phyloP scores from a whole-genome alignment of 2,888 invertebrate species.

The Ophion ventricosus region DNA sequence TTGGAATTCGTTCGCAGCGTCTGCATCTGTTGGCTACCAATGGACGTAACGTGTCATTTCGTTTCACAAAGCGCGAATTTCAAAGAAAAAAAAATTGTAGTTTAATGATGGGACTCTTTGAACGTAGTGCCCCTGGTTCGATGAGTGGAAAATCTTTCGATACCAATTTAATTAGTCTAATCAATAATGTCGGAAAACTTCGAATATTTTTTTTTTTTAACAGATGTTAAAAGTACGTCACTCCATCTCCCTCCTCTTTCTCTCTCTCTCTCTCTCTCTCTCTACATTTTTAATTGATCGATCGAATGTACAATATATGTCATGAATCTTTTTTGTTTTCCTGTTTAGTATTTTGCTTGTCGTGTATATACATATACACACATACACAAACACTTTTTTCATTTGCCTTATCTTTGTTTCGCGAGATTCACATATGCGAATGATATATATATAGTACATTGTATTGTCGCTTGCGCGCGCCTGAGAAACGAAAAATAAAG shows the following conservation, averaged over 20 bases:
- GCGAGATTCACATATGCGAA: slow-evolving; percentile 17
- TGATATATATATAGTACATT: slow-evolving; percentile 41
- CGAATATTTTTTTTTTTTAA: slow-evolving; percentile 7
- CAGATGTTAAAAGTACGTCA: background rate
- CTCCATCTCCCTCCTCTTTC: background rate
- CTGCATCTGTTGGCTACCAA: background rate
- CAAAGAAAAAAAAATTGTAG: background rate
- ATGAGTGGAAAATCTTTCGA: background rate
- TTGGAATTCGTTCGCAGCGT: background rate
- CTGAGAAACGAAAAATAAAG: slow-evolving; percentile 47
- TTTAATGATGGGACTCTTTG: background rate
- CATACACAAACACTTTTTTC: slow-evolving; percentile 1
- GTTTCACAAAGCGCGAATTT: background rate
- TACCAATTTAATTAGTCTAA: background rate
- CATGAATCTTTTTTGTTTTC: slow-evolving; percentile 37
- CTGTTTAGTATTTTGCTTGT: slow-evolving; percentile 33
- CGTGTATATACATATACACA: slow-evolving; percentile 6
- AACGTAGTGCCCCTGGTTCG: background rate
- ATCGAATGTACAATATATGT: slow-evolving; percentile 57
- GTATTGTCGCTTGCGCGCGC: slow-evolving; percentile 55
- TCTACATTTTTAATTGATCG: slow-evolving; percentile 35
- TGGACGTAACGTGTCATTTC: background rate
- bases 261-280: slow-evolving; percentile 24
- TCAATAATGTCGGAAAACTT: background rate
- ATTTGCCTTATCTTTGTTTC: background rate